A percentile compares a stretch with the other conserved stretches of the same genome.
These are phyloP conservation scores for Calameuta filiformis DNA, from an alignment of 2,888 invertebrate genomes.

Conservation along the genomic window DNA sequence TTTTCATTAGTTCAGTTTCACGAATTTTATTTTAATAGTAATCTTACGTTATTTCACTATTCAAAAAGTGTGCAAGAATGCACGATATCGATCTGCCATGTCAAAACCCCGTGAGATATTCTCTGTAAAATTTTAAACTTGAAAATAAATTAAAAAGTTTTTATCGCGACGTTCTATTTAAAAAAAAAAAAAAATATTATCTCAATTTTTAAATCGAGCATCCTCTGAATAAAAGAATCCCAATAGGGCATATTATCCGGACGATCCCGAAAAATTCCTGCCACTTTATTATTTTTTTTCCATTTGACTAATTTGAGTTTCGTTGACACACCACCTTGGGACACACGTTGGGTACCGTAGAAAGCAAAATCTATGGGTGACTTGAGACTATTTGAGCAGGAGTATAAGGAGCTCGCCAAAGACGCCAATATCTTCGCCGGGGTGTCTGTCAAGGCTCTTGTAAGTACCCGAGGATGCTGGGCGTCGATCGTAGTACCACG, in stretches of 20 bases:
- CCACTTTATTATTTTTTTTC: background rate
- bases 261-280: background rate
- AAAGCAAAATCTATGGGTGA: conserved; percentile 71
- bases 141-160: too few species aligned
- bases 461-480: conserved; percentile 65
- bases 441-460: conserved; percentile 73
- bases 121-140: too few species aligned
- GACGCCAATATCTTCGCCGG: conserved; percentile 68
- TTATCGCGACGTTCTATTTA: too few species aligned
- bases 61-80: background rate
- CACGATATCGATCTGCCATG: background rate
- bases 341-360: conserved; percentile 53
- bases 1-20: background rate
- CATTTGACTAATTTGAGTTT: conserved; percentile 33
- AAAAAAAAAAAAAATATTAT: background rate
- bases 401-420: conserved; percentile 51
- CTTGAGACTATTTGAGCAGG: conserved; percentile 62
- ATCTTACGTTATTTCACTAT: background rate
- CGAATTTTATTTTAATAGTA: background rate
- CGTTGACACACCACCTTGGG: conserved; percentile 35
- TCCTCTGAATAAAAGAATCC: background rate
- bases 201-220: background rate
- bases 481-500: conserved; percentile 20
- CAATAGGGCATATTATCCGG: too few species aligned
- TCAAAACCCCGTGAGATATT: background rate